phyloP scores from a whole-genome alignment of 2,797 vertebrate genomes.

The Urocyon cinereoargenteus region DNA sequence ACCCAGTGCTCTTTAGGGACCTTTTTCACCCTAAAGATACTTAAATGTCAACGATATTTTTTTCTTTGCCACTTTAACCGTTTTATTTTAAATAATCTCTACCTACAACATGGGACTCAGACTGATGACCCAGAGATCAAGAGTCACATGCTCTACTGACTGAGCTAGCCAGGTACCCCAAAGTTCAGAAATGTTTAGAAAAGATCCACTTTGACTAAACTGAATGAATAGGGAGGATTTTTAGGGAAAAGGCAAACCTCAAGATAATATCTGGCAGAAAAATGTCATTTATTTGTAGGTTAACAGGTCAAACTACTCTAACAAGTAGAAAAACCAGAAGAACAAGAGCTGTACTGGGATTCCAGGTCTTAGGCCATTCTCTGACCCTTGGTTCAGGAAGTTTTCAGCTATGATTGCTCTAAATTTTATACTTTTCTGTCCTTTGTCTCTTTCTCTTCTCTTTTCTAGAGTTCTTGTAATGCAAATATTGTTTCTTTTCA shows the following conservation, averaged over 20 bases:
- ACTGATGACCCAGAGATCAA: not conserved
- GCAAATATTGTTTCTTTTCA: not conserved
- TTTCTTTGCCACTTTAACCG: not conserved
- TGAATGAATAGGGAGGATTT: not conserved
- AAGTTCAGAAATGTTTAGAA: not conserved
- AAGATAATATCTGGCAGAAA: not conserved
- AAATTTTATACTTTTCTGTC: not conserved
- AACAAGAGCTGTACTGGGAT: not conserved
- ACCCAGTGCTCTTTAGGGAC: not conserved
- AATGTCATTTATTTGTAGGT: not conserved
- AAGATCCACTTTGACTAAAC: not conserved
- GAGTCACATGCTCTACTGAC: not conserved
- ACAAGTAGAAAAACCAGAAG: not conserved
- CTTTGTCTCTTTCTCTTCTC: not conserved
- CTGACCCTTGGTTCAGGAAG: not conserved
- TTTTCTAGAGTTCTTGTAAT: not conserved
- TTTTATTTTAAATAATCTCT: not conserved
- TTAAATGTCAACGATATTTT: not conserved
- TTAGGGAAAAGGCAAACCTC: not conserved
- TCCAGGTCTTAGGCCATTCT: not conserved
- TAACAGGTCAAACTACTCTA: not conserved
- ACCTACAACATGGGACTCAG: not conserved
- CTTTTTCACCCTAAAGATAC: constrained; percentile 23
- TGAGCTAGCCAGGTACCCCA: not conserved
- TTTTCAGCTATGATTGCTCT: not conserved